Conservation (phyloP, 2,888 invertebrate genomes). For the Tillus elongatus region DNA sequence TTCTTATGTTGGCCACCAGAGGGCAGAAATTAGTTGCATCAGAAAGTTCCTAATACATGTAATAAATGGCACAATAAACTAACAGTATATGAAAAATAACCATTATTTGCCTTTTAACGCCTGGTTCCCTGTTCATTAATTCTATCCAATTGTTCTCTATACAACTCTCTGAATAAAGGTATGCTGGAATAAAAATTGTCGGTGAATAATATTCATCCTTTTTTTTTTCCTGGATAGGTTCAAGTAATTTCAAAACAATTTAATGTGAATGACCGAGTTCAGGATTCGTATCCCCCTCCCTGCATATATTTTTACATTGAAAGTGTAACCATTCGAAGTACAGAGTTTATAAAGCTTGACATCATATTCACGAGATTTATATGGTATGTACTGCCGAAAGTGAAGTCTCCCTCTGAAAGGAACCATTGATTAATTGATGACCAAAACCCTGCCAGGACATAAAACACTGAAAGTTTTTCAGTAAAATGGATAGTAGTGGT, state of each 20-base stretch:
- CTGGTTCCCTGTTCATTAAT: too few species aligned
- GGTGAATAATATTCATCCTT: conserved; percentile 4
- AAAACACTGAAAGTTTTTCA: conserved; percentile 7
- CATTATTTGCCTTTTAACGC: too few species aligned
- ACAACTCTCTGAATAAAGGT: background rate
- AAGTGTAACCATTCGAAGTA: conserved; percentile 4
- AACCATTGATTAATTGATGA: conserved; percentile 12
- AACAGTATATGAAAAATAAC: too few species aligned
- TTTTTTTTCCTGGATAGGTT: background rate
- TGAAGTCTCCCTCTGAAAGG: conserved; percentile 11
- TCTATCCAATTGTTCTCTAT: too few species aligned
- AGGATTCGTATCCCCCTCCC: conserved; percentile 1
- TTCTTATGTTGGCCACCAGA: too few species aligned
- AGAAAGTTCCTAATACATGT: too few species aligned
- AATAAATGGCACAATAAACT: too few species aligned
- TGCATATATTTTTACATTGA: conserved; percentile 5
- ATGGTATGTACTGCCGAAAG: conserved; percentile 12
- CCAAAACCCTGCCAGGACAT: conserved; percentile 9
- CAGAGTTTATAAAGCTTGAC: background rate
- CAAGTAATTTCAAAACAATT: conserved; percentile 6
- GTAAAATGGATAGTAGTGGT: background rate
- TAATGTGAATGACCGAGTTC: conserved; percentile 6
- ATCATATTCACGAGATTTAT: conserved; percentile 9
- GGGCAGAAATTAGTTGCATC: too few species aligned
- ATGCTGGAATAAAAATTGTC: conserved; percentile 6